phyloP scores from a whole-genome alignment of 1,140 invertebrate genomes.

The Drosophila funebris region DNA sequence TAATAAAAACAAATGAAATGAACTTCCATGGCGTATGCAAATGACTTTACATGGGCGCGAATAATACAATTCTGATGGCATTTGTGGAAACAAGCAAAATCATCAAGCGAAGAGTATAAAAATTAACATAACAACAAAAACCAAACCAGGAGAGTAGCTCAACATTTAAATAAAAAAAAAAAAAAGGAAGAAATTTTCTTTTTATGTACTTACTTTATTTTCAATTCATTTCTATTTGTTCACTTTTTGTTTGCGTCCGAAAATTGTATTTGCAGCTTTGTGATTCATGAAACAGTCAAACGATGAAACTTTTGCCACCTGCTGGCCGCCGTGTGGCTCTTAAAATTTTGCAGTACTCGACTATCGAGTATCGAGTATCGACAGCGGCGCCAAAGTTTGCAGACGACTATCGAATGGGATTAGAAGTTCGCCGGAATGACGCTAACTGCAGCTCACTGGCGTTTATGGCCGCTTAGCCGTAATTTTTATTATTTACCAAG shows the following conservation, averaged over 20 bases:
- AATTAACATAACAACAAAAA: constrained; percentile 60
- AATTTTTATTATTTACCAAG: constrained; percentile 78
- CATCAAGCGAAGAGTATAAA: constrained; percentile 48
- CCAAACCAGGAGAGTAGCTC: constrained; percentile 37
- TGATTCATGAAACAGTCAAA: constrained; percentile 38
- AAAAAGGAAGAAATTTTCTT: background rate
- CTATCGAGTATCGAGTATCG: background rate
- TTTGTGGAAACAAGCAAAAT: constrained; percentile 63
- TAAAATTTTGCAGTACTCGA: constrained; percentile 30
- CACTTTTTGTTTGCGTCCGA: background rate
- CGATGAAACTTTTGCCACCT: constrained; percentile 34
- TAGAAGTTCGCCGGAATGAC: constrained; percentile 8
- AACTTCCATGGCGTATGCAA: constrained; percentile 57
- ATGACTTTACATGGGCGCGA: constrained; percentile 72
- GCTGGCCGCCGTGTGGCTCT: constrained; percentile 34
- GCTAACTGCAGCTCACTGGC: constrained; percentile 63
- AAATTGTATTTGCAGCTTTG: constrained; percentile 21
- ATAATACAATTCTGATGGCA: constrained; percentile 80
- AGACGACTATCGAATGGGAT: constrained; percentile 66
- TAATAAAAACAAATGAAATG: constrained; percentile 2
- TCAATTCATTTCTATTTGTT: background rate
- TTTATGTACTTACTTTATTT: background rate
- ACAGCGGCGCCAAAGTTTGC: constrained; percentile 58
- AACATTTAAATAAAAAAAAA: constrained; percentile 45
- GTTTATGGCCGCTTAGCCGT: constrained; percentile 73